phyloP scores from a whole-genome alignment of 2,888 invertebrate genomes.

The Drosophila dives region DNA sequence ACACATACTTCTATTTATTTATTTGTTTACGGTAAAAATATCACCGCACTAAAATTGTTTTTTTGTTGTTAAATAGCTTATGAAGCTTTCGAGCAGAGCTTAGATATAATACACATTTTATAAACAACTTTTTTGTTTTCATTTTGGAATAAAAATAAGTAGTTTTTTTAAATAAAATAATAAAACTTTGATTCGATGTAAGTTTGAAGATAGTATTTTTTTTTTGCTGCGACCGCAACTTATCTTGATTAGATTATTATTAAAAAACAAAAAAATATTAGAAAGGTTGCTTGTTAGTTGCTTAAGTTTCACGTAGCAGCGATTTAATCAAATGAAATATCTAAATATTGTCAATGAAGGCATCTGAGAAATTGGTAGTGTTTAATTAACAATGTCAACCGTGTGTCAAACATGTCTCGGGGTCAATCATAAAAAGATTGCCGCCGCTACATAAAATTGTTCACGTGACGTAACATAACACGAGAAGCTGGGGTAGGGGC shows the following conservation, averaged over 20 bases:
- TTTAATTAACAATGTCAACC: slow-evolving; percentile 45
- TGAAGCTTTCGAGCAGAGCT: not conserved
- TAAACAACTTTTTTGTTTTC: not conserved
- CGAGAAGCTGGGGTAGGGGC: slow-evolving; percentile 36
- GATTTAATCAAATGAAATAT: slow-evolving; percentile 54
- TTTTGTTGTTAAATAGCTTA: not conserved
- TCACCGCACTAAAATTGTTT: not conserved
- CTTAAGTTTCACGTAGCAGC: slow-evolving; percentile 17
- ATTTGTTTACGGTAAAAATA: not conserved
- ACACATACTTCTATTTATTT: not conserved
- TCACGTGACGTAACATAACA: slow-evolving; percentile 47
- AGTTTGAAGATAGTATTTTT: not conserved
- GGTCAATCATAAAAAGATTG: slow-evolving; percentile 47
- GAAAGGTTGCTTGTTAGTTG: slow-evolving; percentile 53
- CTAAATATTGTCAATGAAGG: slow-evolving; percentile 13
- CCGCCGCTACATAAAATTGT: slow-evolving; percentile 33
- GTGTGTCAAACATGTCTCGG: slow-evolving; percentile 55
- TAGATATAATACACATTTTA: slow-evolving; percentile 8
- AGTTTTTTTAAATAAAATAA: not conserved
- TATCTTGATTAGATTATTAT: not conserved
- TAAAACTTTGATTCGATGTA: not conserved
- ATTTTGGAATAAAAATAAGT: not conserved
- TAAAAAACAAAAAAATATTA: not conserved
- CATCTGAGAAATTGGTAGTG: slow-evolving; percentile 17
- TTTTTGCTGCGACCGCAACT: not conserved